Evolutionary conservation across 1,140 invertebrate species (phyloP).

Genomic region (Drosophila nannoptera): DNA sequence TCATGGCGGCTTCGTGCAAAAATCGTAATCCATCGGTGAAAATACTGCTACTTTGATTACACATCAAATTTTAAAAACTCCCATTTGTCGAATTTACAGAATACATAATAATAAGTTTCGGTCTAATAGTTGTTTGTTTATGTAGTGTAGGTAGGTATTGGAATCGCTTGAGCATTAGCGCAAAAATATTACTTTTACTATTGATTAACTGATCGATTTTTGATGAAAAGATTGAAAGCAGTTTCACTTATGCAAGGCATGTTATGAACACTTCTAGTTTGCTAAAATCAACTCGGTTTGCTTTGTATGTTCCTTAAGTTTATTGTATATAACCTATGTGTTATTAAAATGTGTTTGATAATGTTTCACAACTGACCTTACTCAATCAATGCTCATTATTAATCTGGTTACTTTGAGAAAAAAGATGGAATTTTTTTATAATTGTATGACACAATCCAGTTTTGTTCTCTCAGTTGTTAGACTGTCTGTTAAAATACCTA

Average conservation of each 20-base stretch:
- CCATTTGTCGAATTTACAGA: not conserved
- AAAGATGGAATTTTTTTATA: too few species aligned
- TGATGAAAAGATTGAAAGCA: not conserved
- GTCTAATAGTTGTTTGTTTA: not conserved
- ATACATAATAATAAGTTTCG: not conserved
- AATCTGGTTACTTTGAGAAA: too few species aligned
- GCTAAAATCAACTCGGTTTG: not conserved
- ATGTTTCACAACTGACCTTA: too few species aligned
- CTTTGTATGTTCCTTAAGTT: not conserved
- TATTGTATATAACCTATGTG: too few species aligned
- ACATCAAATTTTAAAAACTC: not conserved
- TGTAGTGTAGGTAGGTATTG: slow-evolving; percentile 1
- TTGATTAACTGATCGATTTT: slow-evolving; percentile 1
- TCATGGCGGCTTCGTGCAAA: slow-evolving; percentile 51
- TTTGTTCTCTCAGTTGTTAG: not conserved
- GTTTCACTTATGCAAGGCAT: slow-evolving; percentile 10
- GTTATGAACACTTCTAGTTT: slow-evolving; percentile 1
- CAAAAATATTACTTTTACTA: not conserved
- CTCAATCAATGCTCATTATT: too few species aligned
- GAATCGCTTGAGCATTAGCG: not conserved
- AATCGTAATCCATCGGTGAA: slow-evolving; percentile 28
- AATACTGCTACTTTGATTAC: slow-evolving; percentile 2
- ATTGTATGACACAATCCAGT: not conserved
- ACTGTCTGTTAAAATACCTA: slow-evolving; percentile 8
- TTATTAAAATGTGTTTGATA: too few species aligned